Evolutionary conservation across 2,888 invertebrate genomes (phyloP).

Genomic region (Tridacna crocea): DNA sequence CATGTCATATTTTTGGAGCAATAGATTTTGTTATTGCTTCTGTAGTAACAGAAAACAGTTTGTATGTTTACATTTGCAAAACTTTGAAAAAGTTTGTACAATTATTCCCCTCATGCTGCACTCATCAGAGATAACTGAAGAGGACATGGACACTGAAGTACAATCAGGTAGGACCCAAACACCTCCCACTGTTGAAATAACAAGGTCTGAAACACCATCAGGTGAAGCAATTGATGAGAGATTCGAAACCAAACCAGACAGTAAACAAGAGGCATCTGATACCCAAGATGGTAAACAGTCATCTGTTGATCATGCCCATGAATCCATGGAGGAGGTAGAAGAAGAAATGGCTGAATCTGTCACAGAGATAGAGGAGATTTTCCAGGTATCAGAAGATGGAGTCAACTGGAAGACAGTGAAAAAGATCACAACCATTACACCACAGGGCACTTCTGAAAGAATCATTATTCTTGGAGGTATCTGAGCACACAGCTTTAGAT

Average conservation of each 20-base stretch:
- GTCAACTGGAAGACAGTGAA: constrained; percentile 77
- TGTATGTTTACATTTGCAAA: constrained; percentile 16
- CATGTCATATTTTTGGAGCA: not conserved
- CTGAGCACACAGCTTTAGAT: constrained; percentile 53
- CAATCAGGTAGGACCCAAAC: not conserved
- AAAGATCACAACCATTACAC: constrained; percentile 78
- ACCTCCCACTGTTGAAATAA: constrained; percentile 37
- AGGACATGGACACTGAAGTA: constrained; percentile 26
- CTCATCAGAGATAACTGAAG: constrained; percentile 46
- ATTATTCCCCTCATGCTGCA: constrained; percentile 23
- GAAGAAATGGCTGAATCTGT: constrained; percentile 67
- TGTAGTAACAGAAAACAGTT: not conserved
- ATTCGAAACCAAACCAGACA: constrained; percentile 10
- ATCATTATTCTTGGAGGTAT: constrained; percentile 77
- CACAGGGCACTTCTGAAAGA: constrained; percentile 73
- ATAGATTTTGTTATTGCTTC: no score
- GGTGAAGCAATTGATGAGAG: constrained; percentile 43
- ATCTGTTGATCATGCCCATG: constrained; percentile 21
- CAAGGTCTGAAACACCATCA: constrained; percentile 35
- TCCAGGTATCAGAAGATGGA: constrained; percentile 76
- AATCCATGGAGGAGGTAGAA: constrained; percentile 32
- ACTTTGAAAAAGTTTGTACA: constrained; percentile 40
- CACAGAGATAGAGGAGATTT: constrained; percentile 77
- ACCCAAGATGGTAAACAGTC: constrained; percentile 3
- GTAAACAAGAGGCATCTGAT: not conserved